phyloP scores from a whole-genome alignment of 2,797 vertebrate genomes.

The Siniperca obscura region DNA sequence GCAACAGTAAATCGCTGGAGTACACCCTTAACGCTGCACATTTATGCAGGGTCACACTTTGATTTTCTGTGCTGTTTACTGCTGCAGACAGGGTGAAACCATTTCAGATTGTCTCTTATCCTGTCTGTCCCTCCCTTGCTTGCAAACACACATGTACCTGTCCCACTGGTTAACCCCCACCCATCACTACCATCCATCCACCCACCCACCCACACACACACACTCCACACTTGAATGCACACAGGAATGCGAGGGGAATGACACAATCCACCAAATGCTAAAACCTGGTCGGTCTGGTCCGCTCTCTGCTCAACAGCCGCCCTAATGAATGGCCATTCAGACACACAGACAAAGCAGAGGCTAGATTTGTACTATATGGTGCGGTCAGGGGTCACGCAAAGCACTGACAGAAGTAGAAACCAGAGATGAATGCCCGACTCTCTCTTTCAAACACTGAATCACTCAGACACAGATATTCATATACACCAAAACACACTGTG shows the following conservation, averaged over 20 bases:
- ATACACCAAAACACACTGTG: constrained; percentile 31
- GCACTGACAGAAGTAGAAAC: constrained; percentile 77
- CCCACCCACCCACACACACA: constrained; percentile 47
- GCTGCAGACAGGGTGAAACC: constrained; percentile 53
- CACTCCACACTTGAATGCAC: constrained; percentile 78
- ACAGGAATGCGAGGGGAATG: constrained; percentile 83
- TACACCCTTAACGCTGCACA: constrained; percentile 18
- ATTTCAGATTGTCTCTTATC: constrained; percentile 31
- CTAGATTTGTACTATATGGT: constrained; percentile 56
- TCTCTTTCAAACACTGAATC: constrained; percentile 41
- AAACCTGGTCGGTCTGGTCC: constrained; percentile 66
- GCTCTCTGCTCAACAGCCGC: constrained; percentile 64
- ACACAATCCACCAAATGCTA: constrained; percentile 73
- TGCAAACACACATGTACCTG: constrained; percentile 76
- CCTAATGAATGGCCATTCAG: constrained; percentile 83
- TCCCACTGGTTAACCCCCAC: constrained; percentile 69
- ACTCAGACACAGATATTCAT: constrained; percentile 31
- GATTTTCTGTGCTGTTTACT: constrained; percentile 32
- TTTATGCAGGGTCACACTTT: constrained; percentile 48
- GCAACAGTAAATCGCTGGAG: neutral
- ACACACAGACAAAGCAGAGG: constrained; percentile 70
- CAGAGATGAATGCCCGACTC: constrained; percentile 65
- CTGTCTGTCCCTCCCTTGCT: constrained; percentile 2
- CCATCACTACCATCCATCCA: constrained; percentile 34
- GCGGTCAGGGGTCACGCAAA: constrained; percentile 78